Base-by-base conservation (phyloP, 2,888 invertebrate genomes). In the Allacma fusca region DNA sequence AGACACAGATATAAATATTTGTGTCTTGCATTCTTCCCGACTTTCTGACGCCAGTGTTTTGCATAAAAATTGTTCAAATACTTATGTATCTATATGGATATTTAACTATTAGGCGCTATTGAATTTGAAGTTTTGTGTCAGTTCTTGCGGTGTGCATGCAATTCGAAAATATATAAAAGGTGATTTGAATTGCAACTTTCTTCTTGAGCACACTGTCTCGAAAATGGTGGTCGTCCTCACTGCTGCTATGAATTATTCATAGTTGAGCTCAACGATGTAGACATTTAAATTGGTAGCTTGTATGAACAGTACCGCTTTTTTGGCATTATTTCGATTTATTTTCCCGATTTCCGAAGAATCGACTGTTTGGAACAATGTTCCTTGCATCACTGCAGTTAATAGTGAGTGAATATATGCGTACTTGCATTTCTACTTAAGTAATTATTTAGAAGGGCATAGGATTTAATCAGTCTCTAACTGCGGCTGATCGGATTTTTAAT, bases 181-280 rank as follows among this genome's bases (percentile, higher is more conserved):
- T 62, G 23, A 62, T 62, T 62, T 62, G 62, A 62, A 62, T 62
- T 62, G 62, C 23, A n/a, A 62, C 26, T 62, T 26, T 13, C 62
- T 57, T 57, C 21, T 62, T 24, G 24, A 62, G 26, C 24, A 62
- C n/a, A 26, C 62, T 62, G 16, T 62, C 24, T 62, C 26, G 26
- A 62, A 62, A 62, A 26, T 62, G 62, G 4, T 62, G 62, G 62
- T 2, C 62, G 62, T 62, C 62, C 62, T 5, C 62, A 62, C 1
- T 62, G 2, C 24, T 62, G 62, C n/a, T 62, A 62, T 62, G 62
- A 62, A 62, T 62, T 62, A 62, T 62, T 62, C 62, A 62, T 5
- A 50, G 23, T 62, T 23, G 1, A 62, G 24, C n/a, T 62, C 23
- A 62, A 50, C 16, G 50, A 50, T 50, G 9, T 50, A 50, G n/a